Evolutionary conservation across 2,113 vertebrate genomes (phyloP).

Genomic region (Plotosus lineatus): DNA sequence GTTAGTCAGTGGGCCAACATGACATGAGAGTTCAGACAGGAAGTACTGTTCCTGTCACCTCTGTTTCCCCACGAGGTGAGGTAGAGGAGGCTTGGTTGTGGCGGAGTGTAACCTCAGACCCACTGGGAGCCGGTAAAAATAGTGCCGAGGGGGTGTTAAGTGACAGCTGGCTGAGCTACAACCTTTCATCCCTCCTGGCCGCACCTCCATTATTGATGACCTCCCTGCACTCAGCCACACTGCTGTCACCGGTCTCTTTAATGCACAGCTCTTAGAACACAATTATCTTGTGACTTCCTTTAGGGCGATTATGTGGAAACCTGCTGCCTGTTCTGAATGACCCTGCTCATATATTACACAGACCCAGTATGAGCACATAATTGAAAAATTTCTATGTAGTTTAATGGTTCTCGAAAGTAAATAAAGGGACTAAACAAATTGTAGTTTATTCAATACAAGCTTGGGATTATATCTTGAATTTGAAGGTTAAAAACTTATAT

Average conservation of each 20-base stretch:
- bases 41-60: conserved; percentile 39
- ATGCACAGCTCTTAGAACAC: conserved; percentile 56
- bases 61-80: conserved; percentile 41
- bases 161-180: conserved; percentile 62
- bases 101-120: conserved; percentile 68
- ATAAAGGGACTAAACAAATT: neutral
- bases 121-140: conserved; percentile 70
- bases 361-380: neutral
- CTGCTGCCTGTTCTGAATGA: conserved; percentile 35
- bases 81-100: conserved; percentile 33
- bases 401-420: neutral
- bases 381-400: conserved; percentile 4
- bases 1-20: neutral
- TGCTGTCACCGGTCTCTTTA: conserved; percentile 49
- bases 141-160: conserved; percentile 60
- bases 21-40: conserved; percentile 3
- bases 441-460: neutral
- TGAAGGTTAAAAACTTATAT: too few relatives aligned
- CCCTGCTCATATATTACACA: conserved; percentile 44
- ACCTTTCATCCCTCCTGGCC: conserved; percentile 57
- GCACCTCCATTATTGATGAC: conserved; percentile 66
- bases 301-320: conserved; percentile 39
- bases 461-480: neutral
- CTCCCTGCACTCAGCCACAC: conserved; percentile 51
- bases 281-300: conserved; percentile 55